Conservation (phyloP, 2,113 vertebrate genomes). For the Pedionomus torquatus region DNA sequence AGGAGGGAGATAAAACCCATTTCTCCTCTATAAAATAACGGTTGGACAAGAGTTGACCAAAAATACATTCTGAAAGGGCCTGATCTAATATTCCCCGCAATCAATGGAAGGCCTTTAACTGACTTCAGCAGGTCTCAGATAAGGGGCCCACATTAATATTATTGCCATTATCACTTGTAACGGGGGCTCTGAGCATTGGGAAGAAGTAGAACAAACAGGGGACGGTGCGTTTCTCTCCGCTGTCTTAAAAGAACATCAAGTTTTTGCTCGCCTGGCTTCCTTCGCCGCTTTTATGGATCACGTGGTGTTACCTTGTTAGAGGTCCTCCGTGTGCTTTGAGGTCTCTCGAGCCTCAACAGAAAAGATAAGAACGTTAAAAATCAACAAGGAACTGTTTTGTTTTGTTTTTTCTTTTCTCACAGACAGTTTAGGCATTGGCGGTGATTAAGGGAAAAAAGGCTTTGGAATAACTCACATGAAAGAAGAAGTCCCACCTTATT, state of each 20-base stretch:
- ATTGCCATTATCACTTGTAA: conserved; percentile 13
- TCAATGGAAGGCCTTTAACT: conserved; percentile 55
- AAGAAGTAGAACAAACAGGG: not conserved
- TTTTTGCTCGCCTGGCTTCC: not conserved
- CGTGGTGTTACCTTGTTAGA: not conserved
- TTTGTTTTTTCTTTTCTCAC: not conserved
- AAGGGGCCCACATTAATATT: conserved; percentile 30
- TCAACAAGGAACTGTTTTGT: not conserved
- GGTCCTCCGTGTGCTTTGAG: not conserved
- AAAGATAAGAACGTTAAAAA: not conserved
- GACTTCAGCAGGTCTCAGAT: conserved; percentile 54
- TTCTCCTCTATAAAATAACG: conserved; percentile 58
- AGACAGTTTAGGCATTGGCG: not conserved
- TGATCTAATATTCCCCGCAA: conserved; percentile 43
- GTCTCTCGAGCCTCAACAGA: not conserved
- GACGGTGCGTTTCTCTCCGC: not conserved
- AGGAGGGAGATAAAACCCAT: conserved; percentile 50
- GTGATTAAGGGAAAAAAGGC: not conserved
- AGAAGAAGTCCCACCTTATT: not conserved
- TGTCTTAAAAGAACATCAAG: not conserved
- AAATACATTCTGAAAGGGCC: conserved; percentile 33
- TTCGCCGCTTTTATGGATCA: not conserved
- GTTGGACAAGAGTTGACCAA: conserved; percentile 39
- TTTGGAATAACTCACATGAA: not conserved
- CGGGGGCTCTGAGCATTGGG: not conserved